Evolutionary conservation across 64 coral and sea anemone genomes (phyloP), one percentile per base, ranked within the genome.

Genomic region (Actinia tenebrosa): DNA sequence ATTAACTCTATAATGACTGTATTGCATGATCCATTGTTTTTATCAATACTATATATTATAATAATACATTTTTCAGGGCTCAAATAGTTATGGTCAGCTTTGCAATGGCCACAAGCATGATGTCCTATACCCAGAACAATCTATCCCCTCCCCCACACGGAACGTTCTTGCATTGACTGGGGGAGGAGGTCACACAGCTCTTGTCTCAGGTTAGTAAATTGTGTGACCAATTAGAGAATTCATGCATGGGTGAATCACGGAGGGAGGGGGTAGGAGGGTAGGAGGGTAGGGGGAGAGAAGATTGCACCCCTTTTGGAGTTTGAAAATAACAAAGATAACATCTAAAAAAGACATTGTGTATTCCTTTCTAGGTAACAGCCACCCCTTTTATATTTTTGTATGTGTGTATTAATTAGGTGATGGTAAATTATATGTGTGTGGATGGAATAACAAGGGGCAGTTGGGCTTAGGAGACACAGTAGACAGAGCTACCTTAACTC

Each of bases 61-160:
- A 37, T 37, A 37, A 37, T 37, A 37, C 30, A 37, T 42, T 15
- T 37, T 75, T 27, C 2, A 97, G 95, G 95, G 95, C 83, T 86
- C 95, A 82, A 98, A 98, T 79, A 98, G 92, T 54, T 91, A 98
- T 85, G 92, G 95, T 15, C 95, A 98, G 69, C 89, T 98, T 37
- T 91, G 86, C 46, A 75, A 78, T 78, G 95, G 95, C 54, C 89
- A 94, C 46, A 85, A 83, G 26, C 3, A 91, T 1, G 95, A 98
- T 80, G 78, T 69, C 14, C 47, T 83, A 7, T 23, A 47, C 60
- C 53, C 60, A 18, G 56, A 15, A 71, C 44, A 46, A 37, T 16
- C 22, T 59, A 3, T 64, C 2, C 71, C 71, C 17, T 62, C 20
- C 56, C 78, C 71, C 78, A 50, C 62, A 45, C 27, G 78, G 11